Percentiles rank a stretch among this genome's conserved stretches.
phyloP scores from a whole-genome alignment of 2,888 invertebrate species.

The Norana najaformis region DNA sequence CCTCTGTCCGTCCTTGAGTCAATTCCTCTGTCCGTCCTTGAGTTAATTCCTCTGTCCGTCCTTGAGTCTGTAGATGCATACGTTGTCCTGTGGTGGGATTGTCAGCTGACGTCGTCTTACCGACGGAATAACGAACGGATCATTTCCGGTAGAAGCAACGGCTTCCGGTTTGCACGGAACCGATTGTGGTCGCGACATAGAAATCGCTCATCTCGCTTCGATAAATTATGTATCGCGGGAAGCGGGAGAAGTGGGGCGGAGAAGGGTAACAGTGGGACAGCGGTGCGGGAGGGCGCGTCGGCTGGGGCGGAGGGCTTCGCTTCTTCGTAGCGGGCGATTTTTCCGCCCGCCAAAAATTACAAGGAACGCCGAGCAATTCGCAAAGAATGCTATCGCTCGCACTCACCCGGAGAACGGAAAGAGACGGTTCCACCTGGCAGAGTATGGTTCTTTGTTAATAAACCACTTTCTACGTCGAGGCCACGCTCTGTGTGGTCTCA shows the following conservation, averaged over 20 bases:
- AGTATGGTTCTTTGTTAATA: neutral
- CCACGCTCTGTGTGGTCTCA: neutral
- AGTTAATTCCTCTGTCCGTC: neutral
- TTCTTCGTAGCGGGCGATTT: neutral
- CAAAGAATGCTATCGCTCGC: neutral
- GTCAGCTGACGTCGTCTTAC: neutral
- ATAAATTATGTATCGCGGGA: constrained; percentile 25
- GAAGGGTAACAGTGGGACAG: neutral
- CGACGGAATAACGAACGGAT: neutral
- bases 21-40: neutral
- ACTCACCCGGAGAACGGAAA: neutral
- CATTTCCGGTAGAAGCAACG: neutral
- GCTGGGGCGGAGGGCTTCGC: neutral
- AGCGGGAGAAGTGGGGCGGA: neutral
- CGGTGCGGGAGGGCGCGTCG: neutral
- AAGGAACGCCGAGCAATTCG: neutral
- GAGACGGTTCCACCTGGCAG: neutral
- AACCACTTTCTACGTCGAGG: neutral
- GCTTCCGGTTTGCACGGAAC: neutral
- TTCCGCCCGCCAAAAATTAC: neutral
- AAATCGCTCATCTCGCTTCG: constrained; percentile 17
- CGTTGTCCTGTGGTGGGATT: neutral
- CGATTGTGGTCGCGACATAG: constrained; percentile 24
- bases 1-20: neutral
- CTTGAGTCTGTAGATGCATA: neutral